phyloP scores from a whole-genome alignment of 2,797 vertebrate genomes.

The Sebastes cheni region DNA sequence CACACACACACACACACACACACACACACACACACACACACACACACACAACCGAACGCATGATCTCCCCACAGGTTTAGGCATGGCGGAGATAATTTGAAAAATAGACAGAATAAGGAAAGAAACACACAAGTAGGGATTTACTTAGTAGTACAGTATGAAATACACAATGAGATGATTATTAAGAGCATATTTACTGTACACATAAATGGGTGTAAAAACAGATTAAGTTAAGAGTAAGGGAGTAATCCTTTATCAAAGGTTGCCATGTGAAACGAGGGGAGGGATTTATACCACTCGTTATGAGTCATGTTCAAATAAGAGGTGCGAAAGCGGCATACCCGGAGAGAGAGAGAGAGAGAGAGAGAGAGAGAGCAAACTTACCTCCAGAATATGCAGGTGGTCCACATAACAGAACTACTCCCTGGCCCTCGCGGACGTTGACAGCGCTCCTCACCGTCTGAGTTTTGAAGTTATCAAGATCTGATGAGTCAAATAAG shows the following conservation, averaged over 20 bases:
- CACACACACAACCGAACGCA: neutral
- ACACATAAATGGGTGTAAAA: constrained; percentile 25
- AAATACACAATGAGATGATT: constrained; percentile 18
- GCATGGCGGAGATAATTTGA: constrained; percentile 9
- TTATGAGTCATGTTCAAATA: constrained; percentile 13
- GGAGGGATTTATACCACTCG: neutral
- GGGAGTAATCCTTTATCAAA: constrained; percentile 29
- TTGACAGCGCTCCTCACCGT: constrained; percentile 89
- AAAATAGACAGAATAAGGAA: neutral
- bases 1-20: neutral
- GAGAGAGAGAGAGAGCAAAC: constrained; percentile 3
- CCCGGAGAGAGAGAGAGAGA: too few relatives aligned
- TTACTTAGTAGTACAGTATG: constrained; percentile 12
- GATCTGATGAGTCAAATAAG: constrained; percentile 79
- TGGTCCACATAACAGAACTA: constrained; percentile 92
- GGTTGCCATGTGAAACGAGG: constrained; percentile 20
- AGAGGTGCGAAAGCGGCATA: neutral
- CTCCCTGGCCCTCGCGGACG: constrained; percentile 94
- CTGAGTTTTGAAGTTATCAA: constrained; percentile 88
- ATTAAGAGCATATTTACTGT: constrained; percentile 10
- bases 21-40: neutral
- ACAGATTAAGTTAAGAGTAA: constrained; percentile 1
- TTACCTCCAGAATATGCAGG: constrained; percentile 90
- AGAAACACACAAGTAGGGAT: constrained; percentile 1
- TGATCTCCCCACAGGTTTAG: neutral